Base-by-base conservation (phyloP, 2,888 invertebrate species). In the Drosophila silvestris region DNA sequence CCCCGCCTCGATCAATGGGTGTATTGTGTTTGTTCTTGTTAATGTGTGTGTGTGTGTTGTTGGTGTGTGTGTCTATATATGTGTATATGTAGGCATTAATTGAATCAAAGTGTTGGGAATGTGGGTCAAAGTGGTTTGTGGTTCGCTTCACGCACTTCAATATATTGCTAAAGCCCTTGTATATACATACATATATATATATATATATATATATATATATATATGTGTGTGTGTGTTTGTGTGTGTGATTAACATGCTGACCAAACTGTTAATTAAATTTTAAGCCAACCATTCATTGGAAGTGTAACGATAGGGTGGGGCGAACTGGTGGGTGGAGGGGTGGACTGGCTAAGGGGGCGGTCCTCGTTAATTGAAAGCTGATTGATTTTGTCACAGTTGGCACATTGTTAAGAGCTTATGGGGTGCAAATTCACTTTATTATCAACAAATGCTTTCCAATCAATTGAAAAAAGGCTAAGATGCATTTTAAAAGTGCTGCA, bases 181-280 rank as follows among this genome's bases (percentile, higher is more conserved):
- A 12, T 37, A 9, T 52, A 14, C n/a, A 10, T 22, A 16, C 37
- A 30, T 50, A 59, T 57, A 52, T 60, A n/a, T 33, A 33, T 19
- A 10, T 19, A 0, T 19, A 3, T 19, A 19, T 19, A 9, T 44
- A 30, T 44, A 37, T 53, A 33, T 64, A 2, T 39, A 12, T 22
- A 7, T 44, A 16, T 19, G 7, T 58, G 39, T 61, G 5, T 41
- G 28, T n/a, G 2, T 37, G n/a, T 28, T 44, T 56, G 50, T 50
- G 37, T 69, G 22, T 64, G 65, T 78, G 66, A 35, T 56, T 59
- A 56, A 44, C 66, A 58, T 59, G 67, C 57, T 63, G 61, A 63
- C 70, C 85, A 63, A 76, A 63, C 61, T 78, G 72, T 79, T 84
- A 85, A 85, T 85, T 85, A 76, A 78, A 77, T 83, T 85, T 83